Percentiles rank a stretch among this genome's conserved stretches.
Evolutionary conservation across 2,113 vertebrate species (phyloP).

Genomic region (Oriolus oriolus): DNA sequence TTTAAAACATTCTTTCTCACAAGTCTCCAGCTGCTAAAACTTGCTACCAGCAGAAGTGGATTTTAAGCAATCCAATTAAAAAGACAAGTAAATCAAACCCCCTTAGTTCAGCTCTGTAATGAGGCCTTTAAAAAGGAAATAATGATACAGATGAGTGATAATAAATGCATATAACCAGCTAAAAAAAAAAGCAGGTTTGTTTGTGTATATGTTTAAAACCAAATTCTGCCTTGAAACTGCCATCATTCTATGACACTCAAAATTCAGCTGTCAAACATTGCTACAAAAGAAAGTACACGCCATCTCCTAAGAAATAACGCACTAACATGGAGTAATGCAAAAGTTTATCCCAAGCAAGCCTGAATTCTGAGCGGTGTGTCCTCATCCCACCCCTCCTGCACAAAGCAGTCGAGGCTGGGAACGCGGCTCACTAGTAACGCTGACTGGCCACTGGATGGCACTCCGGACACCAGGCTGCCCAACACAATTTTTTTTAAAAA

Average conservation of each 20-base stretch:
- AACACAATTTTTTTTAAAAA: rapidly evolving
- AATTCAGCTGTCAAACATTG: not conserved
- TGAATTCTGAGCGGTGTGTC: not conserved
- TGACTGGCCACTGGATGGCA: constrained; percentile 27
- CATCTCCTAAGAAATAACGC: not conserved
- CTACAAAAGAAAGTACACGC: not conserved
- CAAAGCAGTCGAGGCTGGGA: rapidly evolving
- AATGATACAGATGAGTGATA: not conserved
- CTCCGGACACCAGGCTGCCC: not conserved
- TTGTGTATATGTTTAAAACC: not conserved
- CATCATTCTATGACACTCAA: not conserved
- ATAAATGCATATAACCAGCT: not conserved
- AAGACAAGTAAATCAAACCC: not conserved
- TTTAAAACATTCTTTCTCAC: not conserved
- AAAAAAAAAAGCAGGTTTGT: not conserved
- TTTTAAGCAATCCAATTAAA: not conserved
- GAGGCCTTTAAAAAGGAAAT: not conserved
- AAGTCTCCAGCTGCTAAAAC: constrained; percentile 6
- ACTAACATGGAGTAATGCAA: not conserved
- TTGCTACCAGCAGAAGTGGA: not conserved
- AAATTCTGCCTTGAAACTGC: not conserved
- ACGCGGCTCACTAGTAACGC: not conserved
- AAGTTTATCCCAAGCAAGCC: not conserved
- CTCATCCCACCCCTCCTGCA: not conserved
- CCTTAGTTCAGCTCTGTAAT: not conserved